Base-by-base conservation (phyloP, 1,140 invertebrate genomes). In the Dendrolimus punctatus region DNA sequence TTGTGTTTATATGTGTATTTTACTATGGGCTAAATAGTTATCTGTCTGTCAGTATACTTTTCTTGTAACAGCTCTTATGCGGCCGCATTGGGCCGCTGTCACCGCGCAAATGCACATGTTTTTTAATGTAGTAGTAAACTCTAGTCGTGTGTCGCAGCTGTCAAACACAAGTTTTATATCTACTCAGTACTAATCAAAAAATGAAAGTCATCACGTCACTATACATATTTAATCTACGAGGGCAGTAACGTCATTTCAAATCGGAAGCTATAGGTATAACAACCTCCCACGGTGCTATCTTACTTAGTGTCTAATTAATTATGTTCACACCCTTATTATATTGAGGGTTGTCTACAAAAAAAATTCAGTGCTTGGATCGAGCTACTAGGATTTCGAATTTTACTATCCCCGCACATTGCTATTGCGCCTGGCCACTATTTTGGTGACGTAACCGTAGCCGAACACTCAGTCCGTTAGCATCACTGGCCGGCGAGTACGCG, bases 301-400 rank as follows among this genome's bases (percentile, higher is more conserved):
- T 52, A 60, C 58, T 51, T 53, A 55, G 46, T 40, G 50, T 44
- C 46, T 55, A 60, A 60, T 55, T 52, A 52, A 60, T 60, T 60
- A 55, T 60, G 58, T 49, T 60, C 58, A 53, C 53, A 52, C 58
- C 58, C 49, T 51, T 8, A 38, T 49, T 43, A 44, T 46, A 46
- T 47, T 45, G 6, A 45, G 6, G 44, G n/a, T 6, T 45, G 44
- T 45, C 6, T 8, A 8, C 44, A 7, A 8, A 9, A 10, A n/a
- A 6, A 45, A 8, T 6, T 2, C 5, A 8, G 44, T 45, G 5
- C 44, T 45, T 8, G 6, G 6, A 37, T 40, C n/a, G 38, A 49
- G 40, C 8, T n/a, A 10, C 8, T 40, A 49, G 10, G 7, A n/a
- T n/a, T 40, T 10, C 47, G 47, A 23, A 23, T 3, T 23, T 23